Evolutionary conservation across 2,113 vertebrate species (phyloP).

Genomic region (Ophiodon elongatus): DNA sequence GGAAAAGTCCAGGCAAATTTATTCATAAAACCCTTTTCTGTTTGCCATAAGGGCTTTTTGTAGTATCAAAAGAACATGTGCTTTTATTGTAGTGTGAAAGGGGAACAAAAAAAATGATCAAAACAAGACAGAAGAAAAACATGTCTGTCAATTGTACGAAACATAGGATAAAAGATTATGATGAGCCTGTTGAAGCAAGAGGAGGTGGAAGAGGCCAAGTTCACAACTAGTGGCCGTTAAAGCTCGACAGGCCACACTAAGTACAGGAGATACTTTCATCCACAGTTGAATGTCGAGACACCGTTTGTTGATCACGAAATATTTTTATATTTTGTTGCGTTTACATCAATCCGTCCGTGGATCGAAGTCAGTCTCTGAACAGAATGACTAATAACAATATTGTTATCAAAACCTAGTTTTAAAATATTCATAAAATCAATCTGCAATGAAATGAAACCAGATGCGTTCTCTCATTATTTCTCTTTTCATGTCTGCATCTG

Average conservation of each 20-base stretch:
- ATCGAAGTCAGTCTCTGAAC: not conserved
- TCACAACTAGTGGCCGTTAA: not conserved
- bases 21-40: constrained; percentile 10
- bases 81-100: not conserved
- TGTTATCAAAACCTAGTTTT: not conserved
- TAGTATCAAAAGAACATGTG: not conserved
- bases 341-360: not conserved
- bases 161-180: not conserved
- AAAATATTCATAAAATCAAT: not conserved
- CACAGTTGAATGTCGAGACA: not conserved
- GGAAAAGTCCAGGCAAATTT: constrained; percentile 35
- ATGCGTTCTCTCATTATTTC: not conserved
- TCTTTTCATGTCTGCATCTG: not conserved
- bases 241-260: not conserved
- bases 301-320: not conserved
- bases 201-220: not conserved
- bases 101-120: not conserved
- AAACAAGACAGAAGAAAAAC: constrained; percentile 1
- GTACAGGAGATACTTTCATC: not conserved
- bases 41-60: constrained; percentile 21
- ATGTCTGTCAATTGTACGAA: not conserved
- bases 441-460: not conserved
- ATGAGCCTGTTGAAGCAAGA: not conserved
- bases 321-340: not conserved
- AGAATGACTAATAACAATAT: not conserved